Evolutionary conservation across 2,113 vertebrate genomes (phyloP).

Genomic region (Neofelis nebulosa): DNA sequence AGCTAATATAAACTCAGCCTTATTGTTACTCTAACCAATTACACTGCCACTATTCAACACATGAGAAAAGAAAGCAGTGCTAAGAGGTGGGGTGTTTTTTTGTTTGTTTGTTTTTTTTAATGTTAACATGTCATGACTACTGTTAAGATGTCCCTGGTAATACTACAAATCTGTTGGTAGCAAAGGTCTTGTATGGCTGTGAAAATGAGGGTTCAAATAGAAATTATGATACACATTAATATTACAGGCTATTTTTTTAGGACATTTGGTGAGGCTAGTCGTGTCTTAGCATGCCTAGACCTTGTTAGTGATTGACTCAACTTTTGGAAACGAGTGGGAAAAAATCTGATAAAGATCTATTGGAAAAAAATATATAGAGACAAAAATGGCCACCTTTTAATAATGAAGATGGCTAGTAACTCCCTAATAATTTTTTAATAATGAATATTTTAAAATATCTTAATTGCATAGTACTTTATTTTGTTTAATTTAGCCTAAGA

Average conservation of each 20-base stretch:
- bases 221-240: not conserved
- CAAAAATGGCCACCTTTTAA: not conserved
- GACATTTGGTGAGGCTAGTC: not conserved
- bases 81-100: not conserved
- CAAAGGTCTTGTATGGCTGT: not conserved
- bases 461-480: not conserved
- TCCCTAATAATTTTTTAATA: not conserved
- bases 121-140: not conserved
- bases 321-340: not conserved
- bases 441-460: not conserved
- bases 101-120: not conserved
- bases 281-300: not conserved
- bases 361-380: not conserved
- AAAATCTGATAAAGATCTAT: not conserved
- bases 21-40: not conserved
- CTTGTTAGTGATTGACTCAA: not conserved
- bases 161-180: not conserved
- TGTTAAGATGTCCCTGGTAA: conserved; percentile 33
- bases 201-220: not conserved
- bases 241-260: not conserved
- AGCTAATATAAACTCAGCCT: not conserved
- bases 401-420: not conserved
- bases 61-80: not conserved
- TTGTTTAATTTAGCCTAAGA: conserved; percentile 15
- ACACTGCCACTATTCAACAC: not conserved